Percentiles rank a stretch among this genome's conserved stretches.
Conservation (phyloP, 2,888 invertebrate species). For the Clostera curtula region DNA sequence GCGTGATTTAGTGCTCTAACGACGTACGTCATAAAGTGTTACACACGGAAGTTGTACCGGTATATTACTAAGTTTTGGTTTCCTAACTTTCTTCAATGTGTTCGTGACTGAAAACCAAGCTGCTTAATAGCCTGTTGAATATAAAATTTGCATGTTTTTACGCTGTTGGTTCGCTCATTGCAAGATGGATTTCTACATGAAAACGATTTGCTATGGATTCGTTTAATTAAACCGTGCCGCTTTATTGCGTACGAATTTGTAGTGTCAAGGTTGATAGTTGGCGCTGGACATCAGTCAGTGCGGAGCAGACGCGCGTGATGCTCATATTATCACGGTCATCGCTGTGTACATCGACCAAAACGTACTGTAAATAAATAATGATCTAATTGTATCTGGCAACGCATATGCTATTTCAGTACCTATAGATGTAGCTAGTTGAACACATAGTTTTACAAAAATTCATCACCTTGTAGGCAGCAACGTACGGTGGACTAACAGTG, state of each 20-base stretch:
- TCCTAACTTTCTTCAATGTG: constrained; percentile 34
- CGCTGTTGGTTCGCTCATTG: too few relatives aligned
- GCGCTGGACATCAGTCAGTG: constrained; percentile 40
- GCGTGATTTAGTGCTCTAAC: constrained; percentile 10
- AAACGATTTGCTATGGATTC: constrained; percentile 14
- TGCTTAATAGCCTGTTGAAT: constrained; percentile 18
- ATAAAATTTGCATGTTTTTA: constrained; percentile 2
- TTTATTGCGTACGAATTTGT: constrained; percentile 31
- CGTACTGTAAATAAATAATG: constrained; percentile 70
- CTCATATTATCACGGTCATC: constrained; percentile 40
- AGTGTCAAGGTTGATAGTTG: constrained; percentile 54
- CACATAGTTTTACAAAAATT: constrained; percentile 6
- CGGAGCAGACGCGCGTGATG: constrained; percentile 39
- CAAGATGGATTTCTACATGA: constrained; percentile 6
- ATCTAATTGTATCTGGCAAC: constrained; percentile 61
- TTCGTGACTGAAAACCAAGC: constrained; percentile 25
- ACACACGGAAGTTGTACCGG: constrained; percentile 39
- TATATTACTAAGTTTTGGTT: constrained; percentile 34
- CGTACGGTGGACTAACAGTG: constrained; percentile 14
- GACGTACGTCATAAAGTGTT: constrained; percentile 38
- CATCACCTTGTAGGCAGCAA: too few relatives aligned
- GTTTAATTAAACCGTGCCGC: constrained; percentile 19
- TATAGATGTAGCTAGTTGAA: constrained; percentile 28
- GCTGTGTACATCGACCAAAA: constrained; percentile 25
- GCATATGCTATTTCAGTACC: constrained; percentile 55